Evolutionary conservation across 92 coral and sea anemone genomes (phyloP), one percentile per base, ranked within the genome.

Genomic region (Epizoanthus scotinus): DNA sequence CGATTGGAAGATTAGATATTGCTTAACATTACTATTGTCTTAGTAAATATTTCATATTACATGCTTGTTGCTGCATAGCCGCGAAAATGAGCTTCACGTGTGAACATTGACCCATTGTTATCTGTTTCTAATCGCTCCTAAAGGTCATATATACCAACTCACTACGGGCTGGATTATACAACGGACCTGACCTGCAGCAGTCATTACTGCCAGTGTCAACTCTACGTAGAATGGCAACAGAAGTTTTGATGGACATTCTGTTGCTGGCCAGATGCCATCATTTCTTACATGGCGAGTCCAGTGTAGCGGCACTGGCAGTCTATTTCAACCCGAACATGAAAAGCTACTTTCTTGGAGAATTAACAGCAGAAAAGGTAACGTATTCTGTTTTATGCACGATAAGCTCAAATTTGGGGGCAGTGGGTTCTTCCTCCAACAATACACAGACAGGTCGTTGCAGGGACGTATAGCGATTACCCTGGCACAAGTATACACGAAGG

Each of bases 281-380:
- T 57, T 91, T 91, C 54, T 70, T 91, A 77, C 95, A 91, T 63
- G 78, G 86, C 31, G 95, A 91, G 73, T 91, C 95, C 62, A 88
- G 95, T 61, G 95, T 91, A 34, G 85, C 95, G 18, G 67, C 92
- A 6, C 74, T 91, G 49, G 92, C 90, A 36, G 69, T 73, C 40
- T 91, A 88, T 62, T 91, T 91, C 86, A 91, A 91, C 60, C 95
- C 92, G n/a, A 28, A 79, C 44, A 83, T 88, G 78, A 82, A 77
- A 27, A 87, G 67, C 26, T 72, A 90, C 67, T 90, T 86, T 42
- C 61, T 90, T 59, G 94, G 85, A 50, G 77, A 58, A 55, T 44
- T 6, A 52, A 21, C 55, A 24, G 22, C 40, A 28, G 49, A 71
- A 29, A 67, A 66, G 61, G 53, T 78, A 70, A 5, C 18, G 29